Base-by-base conservation (phyloP, 2,113 vertebrate genomes). In the Brachypteracias leptosomus region DNA sequence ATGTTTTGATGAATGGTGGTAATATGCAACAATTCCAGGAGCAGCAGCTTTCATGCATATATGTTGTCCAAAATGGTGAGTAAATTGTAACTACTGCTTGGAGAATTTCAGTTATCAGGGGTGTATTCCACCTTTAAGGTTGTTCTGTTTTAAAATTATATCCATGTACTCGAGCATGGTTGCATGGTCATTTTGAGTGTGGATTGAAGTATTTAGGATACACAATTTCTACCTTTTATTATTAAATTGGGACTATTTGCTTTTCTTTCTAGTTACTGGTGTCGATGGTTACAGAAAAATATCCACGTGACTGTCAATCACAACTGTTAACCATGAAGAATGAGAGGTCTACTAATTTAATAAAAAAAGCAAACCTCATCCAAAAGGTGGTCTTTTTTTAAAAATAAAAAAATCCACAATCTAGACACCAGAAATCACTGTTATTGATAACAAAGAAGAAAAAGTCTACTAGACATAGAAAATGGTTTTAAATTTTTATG, bases 401-500 rank as follows among this genome's bases (percentile, higher is more conserved):
- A 89, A 55, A 36, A 51, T 18, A 49, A 19, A 73, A 78, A 84
- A 84, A 81, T 54, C 70, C 7, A 8, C n/a, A 16, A 82, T 35
- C 49, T 52, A 82, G 42, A 67, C 40, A 49, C 29, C 12, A 68
- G 57, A 81, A 89, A 49, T 89, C 61, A 57, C 40, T 87, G 57
- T 38, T 83, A 42, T 4, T 81, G 85, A 46, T 61, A 93, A 63
- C 29, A 89, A 49, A 85, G 75, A 82, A 85, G 46, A 86, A 87
- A 83, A 80, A 84, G n/a, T 71, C 80, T 89, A 61, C 38, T 40
- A 95, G 52, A 38, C 52, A 46, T 57, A 80, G 95, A 90, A 96
- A 96, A 93, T 9, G 8, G 20, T 49, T 92, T 91, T 66, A 93
- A 93, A 88, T 80, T 86, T 90, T 78, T 49, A 87, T 95, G 89